A percentile compares a stretch with the other conserved stretches of the same genome.
Evolutionary conservation across 2,888 invertebrate genomes (phyloP).

Genomic region (Agonopterix heracliana): DNA sequence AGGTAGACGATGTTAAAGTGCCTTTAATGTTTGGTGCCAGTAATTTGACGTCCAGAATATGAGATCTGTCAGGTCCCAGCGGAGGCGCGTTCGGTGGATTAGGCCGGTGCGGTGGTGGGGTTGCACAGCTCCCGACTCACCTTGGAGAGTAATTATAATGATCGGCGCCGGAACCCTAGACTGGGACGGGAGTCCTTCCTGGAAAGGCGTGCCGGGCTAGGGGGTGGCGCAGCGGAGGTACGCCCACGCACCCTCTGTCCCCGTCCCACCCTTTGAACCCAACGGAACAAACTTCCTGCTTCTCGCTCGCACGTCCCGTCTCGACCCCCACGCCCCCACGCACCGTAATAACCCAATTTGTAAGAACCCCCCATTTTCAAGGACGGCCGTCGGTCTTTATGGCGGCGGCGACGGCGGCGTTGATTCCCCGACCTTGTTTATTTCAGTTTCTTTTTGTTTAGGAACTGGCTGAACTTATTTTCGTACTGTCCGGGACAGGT

Average conservation of each 20-base stretch:
- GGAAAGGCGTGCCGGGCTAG: conserved; percentile 67
- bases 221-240: conserved; percentile 65
- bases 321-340: conserved; percentile 61
- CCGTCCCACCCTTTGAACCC: conserved; percentile 29
- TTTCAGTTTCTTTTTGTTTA: conserved; percentile 76
- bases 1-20: conserved; percentile 57
- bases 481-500: conserved; percentile 56
- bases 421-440: conserved; percentile 76
- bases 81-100: conserved; percentile 57
- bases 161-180: conserved; percentile 70
- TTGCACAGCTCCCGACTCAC: conserved; percentile 63
- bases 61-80: conserved; percentile 57
- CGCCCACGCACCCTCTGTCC: conserved; percentile 60
- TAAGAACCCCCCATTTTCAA: conserved; percentile 76
- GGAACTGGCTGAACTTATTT: conserved; percentile 72
- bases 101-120: conserved; percentile 48
- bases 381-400: conserved; percentile 76
- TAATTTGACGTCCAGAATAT: conserved; percentile 57
- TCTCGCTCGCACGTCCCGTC: conserved; percentile 53
- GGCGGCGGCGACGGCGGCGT: conserved; percentile 74
- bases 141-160: conserved; percentile 76
- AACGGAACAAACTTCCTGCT: conserved; percentile 19
- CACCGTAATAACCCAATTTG: conserved; percentile 77
- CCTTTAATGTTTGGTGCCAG: conserved; percentile 55
- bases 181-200: conserved; percentile 69